These are phyloP conservation scores for Phoxinus phoxinus DNA, from an alignment of 2,113 vertebrate genomes.

Conservation along the genomic window DNA sequence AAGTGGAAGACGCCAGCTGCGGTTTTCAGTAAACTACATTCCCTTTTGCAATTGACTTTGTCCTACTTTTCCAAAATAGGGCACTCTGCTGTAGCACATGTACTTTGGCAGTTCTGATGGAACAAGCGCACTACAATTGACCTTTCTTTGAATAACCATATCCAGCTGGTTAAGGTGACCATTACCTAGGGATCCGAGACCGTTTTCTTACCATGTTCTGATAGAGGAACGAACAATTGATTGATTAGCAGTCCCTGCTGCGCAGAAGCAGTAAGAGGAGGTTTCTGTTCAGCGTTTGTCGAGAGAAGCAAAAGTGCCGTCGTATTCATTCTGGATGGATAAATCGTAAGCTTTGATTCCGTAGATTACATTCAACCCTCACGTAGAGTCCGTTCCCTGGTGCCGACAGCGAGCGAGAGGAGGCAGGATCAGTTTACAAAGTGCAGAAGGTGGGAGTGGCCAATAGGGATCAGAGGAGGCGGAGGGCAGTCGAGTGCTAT, in stretches of 20 bases:
- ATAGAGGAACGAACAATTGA: conserved; percentile 42
- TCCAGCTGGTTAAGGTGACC: conserved; percentile 69
- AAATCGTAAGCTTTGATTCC: conserved; percentile 33
- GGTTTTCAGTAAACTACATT: conserved; percentile 93
- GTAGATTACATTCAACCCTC: conserved; percentile 67
- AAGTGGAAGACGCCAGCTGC: conserved; percentile 90
- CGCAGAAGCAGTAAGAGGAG: conserved; percentile 38
- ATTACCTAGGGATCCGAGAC: conserved; percentile 54
- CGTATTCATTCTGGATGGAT: conserved; percentile 60
- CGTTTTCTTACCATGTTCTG: conserved; percentile 54
- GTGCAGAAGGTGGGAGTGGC: conserved; percentile 70
- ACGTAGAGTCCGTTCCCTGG: conserved; percentile 52
- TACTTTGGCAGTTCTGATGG: conserved; percentile 91
- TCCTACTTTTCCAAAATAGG: conserved; percentile 89
- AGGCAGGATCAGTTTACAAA: conserved; percentile 64
- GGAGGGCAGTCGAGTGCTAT: conserved; percentile 85
- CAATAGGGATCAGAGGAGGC: conserved; percentile 66
- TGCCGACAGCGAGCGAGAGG: conserved; percentile 44
- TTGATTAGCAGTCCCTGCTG: conserved; percentile 50
- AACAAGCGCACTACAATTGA: conserved; percentile 81
- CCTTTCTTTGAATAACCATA: conserved; percentile 65
- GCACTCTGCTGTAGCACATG: conserved; percentile 85
- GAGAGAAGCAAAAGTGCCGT: conserved; percentile 61
- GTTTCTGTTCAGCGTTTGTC: conserved; percentile 50
- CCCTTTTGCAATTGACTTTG: conserved; percentile 92